Evolutionary conservation across 2,888 invertebrate species (phyloP), one percentile per base, ranked within the genome.

Genomic region (Brenthis hecate): DNA sequence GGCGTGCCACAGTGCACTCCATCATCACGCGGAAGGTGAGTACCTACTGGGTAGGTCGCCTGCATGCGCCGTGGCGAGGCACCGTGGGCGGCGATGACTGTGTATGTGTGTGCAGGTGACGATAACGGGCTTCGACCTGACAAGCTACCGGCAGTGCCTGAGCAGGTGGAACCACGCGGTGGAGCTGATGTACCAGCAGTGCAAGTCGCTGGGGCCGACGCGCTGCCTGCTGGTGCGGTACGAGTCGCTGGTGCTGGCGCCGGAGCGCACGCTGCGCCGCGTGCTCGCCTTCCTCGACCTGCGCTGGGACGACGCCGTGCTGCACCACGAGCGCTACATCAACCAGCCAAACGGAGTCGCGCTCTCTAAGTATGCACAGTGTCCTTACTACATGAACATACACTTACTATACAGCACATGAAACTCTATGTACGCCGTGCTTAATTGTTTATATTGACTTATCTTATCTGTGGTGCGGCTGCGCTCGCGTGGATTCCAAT

Each of bases 1-100:
- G 99, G 36, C 95, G 99, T 74, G 99, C 99, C 72, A 99, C 99
- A 32, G 99, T 99, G 72, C 99, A 99, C 93, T 99, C 99, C 74
- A 99, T 99, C 86, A 99, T 99, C 84, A 97, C 97, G 63, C 94
- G 99, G 79, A 98, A 98, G 95, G 97, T 97, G 81, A 43, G 74
- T 19, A 16, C 36, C 8, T 36, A 36, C 36, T 11, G 11, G 11
- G 11, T 43, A 11, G 1, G 28, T 28, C 28, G 4, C 28, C 36
- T 11, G 36, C 11, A 11, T 11, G 36, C 36, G 8, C 8, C 36
- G 8, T 11, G 11, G 11, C 11, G 36, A 11, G 36, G 36, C 36
- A 11, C 36, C 3, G 8, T 43, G 36, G 8, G 8, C 36, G 36
- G 11, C 36, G 36, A 43, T 43, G 11, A 43, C 1, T 2, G 36